Conservation (phyloP, 2,888 invertebrate genomes). For the Amitus sp. region DNA sequence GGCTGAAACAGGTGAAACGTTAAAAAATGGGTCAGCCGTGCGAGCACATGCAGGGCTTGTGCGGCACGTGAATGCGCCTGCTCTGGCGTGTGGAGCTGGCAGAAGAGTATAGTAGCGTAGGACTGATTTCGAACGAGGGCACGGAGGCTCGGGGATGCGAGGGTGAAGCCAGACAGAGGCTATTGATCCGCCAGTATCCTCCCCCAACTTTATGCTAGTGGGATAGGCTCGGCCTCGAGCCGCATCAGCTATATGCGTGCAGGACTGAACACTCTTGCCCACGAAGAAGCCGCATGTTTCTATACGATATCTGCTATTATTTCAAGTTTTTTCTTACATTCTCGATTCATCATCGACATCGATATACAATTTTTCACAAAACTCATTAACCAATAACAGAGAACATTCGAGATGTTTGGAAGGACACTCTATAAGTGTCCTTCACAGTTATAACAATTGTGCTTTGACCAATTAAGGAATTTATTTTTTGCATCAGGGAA, state of each 20-base stretch:
- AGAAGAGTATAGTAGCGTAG: constrained; percentile 6
- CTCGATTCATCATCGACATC: background rate
- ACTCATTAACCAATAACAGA: too few relatives aligned
- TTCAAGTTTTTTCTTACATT: background rate
- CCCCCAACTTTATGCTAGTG: constrained; percentile 53
- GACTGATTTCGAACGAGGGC: constrained; percentile 59
- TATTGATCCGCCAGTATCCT: constrained; percentile 62
- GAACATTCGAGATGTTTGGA: too few relatives aligned
- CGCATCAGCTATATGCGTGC: constrained; percentile 2
- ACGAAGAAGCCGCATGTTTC: constrained; percentile 3
- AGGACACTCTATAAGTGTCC: too few relatives aligned
- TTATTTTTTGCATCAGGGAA: too few relatives aligned
- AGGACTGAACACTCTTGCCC: background rate
- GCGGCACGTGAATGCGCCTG: background rate
- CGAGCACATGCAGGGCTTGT: constrained; percentile 1
- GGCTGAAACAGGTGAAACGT: constrained; percentile 26
- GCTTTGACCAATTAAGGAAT: too few relatives aligned
- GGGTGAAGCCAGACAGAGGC: constrained; percentile 64
- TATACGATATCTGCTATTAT: background rate
- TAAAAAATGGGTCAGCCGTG: constrained; percentile 33
- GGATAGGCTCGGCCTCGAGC: constrained; percentile 57
- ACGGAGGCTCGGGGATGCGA: constrained; percentile 56
- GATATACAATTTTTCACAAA: too few relatives aligned
- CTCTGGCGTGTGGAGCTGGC: constrained; percentile 1
- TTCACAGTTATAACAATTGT: too few relatives aligned